Conservation (phyloP, 1,140 invertebrate species). For the Ylistrum balloti region DNA sequence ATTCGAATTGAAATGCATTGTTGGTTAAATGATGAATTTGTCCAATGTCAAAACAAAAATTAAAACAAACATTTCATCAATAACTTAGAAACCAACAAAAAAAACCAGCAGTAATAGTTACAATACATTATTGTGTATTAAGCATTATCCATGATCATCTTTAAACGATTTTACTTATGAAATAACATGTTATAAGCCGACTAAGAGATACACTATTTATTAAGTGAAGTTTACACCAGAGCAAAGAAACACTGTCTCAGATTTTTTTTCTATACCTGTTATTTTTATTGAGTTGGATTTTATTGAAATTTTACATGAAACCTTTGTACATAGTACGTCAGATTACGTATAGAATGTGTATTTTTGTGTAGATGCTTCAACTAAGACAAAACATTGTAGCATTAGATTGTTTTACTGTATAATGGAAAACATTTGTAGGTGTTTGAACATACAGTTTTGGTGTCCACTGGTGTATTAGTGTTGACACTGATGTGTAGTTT, state of each 20-base stretch:
- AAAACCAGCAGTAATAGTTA: no score
- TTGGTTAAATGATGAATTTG: no score
- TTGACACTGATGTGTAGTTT: no score
- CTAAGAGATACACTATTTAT: no score
- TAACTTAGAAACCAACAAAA: no score
- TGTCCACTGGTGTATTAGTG: no score
- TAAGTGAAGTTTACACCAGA: neutral
- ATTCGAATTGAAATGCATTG: no score
- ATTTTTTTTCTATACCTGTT: neutral
- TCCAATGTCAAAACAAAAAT: no score
- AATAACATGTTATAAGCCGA: no score
- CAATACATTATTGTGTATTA: no score
- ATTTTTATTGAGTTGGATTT: constrained; percentile 8
- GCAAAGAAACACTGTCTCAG: neutral
- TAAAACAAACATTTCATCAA: no score
- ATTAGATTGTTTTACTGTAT: neutral
- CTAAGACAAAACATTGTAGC: neutral
- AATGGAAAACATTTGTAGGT: neutral
- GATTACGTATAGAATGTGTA: neutral
- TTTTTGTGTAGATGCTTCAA: constrained; percentile 23
- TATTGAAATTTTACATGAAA: constrained; percentile 21
- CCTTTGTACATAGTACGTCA: neutral
- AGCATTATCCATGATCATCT: no score
- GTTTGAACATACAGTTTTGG: neutral
- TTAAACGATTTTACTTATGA: neutral